phyloP scores from a whole-genome alignment of 2,113 vertebrate species.

The Galbula dea region DNA sequence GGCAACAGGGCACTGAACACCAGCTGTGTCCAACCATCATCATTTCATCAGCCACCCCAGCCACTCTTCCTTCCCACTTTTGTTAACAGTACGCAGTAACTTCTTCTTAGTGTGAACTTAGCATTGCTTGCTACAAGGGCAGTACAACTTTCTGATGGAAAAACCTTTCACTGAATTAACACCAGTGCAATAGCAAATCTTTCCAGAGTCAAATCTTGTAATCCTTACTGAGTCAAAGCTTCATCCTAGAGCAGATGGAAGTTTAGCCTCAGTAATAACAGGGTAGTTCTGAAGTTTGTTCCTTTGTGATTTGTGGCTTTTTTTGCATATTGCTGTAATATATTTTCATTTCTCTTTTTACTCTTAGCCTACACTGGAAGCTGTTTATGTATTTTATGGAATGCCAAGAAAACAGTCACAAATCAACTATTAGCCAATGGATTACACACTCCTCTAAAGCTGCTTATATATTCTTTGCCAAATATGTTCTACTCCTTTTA shows the following conservation, averaged over 20 bases:
- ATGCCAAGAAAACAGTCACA: slow-evolving; percentile 3
- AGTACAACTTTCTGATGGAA: neutral
- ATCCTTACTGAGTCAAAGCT: neutral
- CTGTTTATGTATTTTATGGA: neutral
- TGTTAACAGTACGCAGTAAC: neutral
- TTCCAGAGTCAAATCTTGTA: neutral
- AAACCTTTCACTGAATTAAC: neutral
- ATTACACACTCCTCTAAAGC: neutral
- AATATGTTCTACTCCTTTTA: neutral
- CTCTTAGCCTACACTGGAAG: neutral
- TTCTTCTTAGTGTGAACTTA: neutral
- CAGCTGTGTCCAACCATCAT: neutral
- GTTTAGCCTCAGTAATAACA: neutral
- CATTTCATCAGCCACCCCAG: neutral
- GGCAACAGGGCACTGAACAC: neutral
- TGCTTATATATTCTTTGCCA: slow-evolving; percentile 24
- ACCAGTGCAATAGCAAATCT: neutral
- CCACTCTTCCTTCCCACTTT: neutral
- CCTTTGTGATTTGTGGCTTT: neutral
- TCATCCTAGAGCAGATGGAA: neutral
- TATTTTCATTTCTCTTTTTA: neutral
- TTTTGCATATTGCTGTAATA: neutral
- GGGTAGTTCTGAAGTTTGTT: neutral
- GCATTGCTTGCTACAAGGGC: neutral
- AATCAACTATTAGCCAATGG: neutral